phyloP scores from a whole-genome alignment of 1,140 invertebrate species.

The Ceratina japonica region DNA sequence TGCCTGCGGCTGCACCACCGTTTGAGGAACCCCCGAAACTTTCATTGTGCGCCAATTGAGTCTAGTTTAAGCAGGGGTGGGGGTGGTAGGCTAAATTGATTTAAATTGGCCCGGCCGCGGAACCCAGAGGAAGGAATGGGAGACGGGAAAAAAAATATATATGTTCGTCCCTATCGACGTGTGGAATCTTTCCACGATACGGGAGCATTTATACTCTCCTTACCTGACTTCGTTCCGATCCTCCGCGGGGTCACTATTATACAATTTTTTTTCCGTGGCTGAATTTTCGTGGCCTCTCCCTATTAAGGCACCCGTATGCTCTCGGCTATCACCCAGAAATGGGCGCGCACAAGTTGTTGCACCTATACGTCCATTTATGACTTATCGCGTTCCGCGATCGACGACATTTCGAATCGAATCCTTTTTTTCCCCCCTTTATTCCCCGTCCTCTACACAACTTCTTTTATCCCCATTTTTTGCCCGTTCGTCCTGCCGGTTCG shows the following conservation, averaged over 20 bases:
- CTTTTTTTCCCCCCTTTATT: constrained; percentile 20
- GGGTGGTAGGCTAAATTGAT: constrained; percentile 72
- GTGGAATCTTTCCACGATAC: constrained; percentile 73
- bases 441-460: background rate
- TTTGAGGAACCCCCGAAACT: constrained; percentile 60
- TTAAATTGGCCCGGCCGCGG: constrained; percentile 71
- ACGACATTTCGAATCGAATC: constrained; percentile 49
- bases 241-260: constrained; percentile 48
- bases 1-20: constrained; percentile 37
- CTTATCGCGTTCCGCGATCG: constrained; percentile 63
- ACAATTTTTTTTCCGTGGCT: constrained; percentile 65
- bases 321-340: constrained; percentile 62
- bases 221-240: constrained; percentile 70
- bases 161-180: constrained; percentile 60
- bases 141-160: constrained; percentile 46
- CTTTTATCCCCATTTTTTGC: constrained; percentile 1
- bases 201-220: constrained; percentile 74
- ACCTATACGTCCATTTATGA: constrained; percentile 53
- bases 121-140: constrained; percentile 24
- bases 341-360: constrained; percentile 49
- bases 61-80: constrained; percentile 73
- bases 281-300: constrained; percentile 59
- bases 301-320: constrained; percentile 74
- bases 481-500: background rate
- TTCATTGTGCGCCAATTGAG: constrained; percentile 76